Percentiles rank a stretch among this genome's conserved stretches.
These are phyloP conservation scores for Phoxinus phoxinus DNA, from an alignment of 2,113 vertebrate species.

Conservation along the genomic window DNA sequence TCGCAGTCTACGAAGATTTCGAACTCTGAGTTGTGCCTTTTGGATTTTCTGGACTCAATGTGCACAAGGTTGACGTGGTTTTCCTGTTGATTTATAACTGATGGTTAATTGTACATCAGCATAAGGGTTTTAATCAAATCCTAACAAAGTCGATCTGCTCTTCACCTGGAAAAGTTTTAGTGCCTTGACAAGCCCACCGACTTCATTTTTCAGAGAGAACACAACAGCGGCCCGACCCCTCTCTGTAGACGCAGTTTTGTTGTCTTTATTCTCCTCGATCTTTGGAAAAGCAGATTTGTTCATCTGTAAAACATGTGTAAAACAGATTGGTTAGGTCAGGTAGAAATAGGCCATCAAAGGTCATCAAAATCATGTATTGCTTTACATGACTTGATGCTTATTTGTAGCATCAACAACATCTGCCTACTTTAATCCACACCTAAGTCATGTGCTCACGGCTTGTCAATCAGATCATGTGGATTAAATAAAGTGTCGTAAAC, in stretches of 20 bases:
- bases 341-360: neutral
- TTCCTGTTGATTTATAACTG: slow-evolving; percentile 76
- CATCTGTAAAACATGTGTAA: slow-evolving; percentile 72
- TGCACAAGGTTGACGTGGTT: slow-evolving; percentile 94
- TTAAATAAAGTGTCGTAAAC: slow-evolving; percentile 17
- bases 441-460: neutral
- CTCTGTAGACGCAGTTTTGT: slow-evolving; percentile 82
- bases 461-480: slow-evolving; percentile 7
- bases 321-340: neutral
- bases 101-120: neutral
- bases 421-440: neutral
- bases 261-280: slow-evolving; percentile 93
- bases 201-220: slow-evolving; percentile 97
- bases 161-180: slow-evolving; percentile 94
- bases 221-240: slow-evolving; percentile 86
- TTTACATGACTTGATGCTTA: neutral
- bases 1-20: slow-evolving; percentile 97
- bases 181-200: slow-evolving; percentile 93
- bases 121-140: neutral
- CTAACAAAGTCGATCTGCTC: neutral
- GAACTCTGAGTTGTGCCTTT: slow-evolving; percentile 92
- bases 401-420: neutral
- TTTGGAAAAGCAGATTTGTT: slow-evolving; percentile 84
- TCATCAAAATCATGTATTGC: neutral
- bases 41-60: slow-evolving; percentile 95